Percentiles rank a stretch among this genome's conserved stretches.
phyloP scores from a whole-genome alignment of 2,888 invertebrate species.

The Tolmerus cingulatus region DNA sequence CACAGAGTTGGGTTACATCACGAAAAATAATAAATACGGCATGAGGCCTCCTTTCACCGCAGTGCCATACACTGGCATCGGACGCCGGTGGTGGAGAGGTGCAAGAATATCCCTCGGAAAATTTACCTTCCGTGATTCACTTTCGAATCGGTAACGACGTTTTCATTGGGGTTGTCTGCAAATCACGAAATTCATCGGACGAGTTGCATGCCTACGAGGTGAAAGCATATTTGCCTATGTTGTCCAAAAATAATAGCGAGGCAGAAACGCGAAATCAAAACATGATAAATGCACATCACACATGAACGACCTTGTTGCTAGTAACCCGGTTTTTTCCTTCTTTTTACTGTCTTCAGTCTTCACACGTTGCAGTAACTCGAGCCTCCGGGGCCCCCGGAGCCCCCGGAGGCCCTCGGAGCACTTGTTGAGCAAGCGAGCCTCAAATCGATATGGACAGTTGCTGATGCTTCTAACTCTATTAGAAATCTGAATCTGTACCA shows the following conservation, averaged over 20 bases:
- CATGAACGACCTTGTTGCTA: conserved; percentile 28
- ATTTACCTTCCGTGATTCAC: conserved; percentile 26
- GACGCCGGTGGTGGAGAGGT: background rate
- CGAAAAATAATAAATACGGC: background rate
- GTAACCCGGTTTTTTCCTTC: conserved; percentile 17
- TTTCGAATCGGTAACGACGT: background rate
- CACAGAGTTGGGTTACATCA: background rate
- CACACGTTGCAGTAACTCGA: conserved; percentile 8
- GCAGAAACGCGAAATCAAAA: conserved; percentile 16
- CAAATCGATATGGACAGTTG: background rate
- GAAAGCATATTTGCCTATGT: conserved; percentile 12
- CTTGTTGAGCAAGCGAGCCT: background rate
- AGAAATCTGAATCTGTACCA: conserved; percentile 29
- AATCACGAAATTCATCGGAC: conserved; percentile 1
- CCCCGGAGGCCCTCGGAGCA: background rate
- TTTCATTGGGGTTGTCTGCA: background rate
- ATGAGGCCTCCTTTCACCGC: background rate
- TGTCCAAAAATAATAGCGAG: conserved; percentile 19
- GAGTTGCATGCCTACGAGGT: conserved; percentile 29
- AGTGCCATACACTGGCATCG: background rate
- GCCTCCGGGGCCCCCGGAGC: background rate
- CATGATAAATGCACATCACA: conserved; percentile 36
- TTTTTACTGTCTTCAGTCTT: background rate
- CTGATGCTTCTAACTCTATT: background rate
- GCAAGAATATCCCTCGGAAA: background rate